Evolutionary conservation across 2,113 vertebrate species (phyloP).

Genomic region (Ictalurus punctatus): DNA sequence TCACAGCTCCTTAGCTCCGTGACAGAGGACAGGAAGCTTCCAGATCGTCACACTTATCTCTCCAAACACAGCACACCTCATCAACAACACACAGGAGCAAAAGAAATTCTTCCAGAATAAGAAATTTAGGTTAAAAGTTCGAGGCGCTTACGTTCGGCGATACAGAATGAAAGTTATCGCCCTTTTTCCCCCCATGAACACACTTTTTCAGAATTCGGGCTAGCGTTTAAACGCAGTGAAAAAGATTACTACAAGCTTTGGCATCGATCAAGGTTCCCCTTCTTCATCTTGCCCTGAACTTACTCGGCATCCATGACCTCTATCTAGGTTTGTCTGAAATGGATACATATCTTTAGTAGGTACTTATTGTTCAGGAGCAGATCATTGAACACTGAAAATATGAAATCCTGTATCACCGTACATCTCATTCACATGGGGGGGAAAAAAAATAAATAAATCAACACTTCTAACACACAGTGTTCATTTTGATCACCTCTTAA

Average conservation of each 20-base stretch:
- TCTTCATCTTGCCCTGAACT: background rate
- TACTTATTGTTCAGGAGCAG: background rate
- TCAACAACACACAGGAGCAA: conserved; percentile 27
- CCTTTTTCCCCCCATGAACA: background rate
- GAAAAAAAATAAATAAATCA: too few species aligned
- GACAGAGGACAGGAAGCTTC: conserved; percentile 60
- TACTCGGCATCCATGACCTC: too few species aligned
- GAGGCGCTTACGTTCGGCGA: background rate
- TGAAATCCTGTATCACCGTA: too few species aligned
- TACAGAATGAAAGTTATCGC: background rate
- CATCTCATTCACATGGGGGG: too few species aligned
- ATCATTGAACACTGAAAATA: too few species aligned
- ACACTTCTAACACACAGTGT: too few species aligned
- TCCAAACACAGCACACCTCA: conserved; percentile 34
- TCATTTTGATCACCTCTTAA: too few species aligned
- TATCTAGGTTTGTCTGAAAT: background rate
- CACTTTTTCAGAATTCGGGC: background rate
- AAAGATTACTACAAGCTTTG: background rate
- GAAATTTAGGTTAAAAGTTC: conserved; percentile 15
- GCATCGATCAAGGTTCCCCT: background rate
- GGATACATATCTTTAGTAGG: background rate
- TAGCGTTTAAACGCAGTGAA: background rate
- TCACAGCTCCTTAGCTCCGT: conserved; percentile 58
- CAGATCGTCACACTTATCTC: conserved; percentile 65
- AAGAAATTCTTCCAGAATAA: background rate